Evolutionary conservation across 2,888 invertebrate genomes (phyloP).

Genomic region (Sycophila texana): DNA sequence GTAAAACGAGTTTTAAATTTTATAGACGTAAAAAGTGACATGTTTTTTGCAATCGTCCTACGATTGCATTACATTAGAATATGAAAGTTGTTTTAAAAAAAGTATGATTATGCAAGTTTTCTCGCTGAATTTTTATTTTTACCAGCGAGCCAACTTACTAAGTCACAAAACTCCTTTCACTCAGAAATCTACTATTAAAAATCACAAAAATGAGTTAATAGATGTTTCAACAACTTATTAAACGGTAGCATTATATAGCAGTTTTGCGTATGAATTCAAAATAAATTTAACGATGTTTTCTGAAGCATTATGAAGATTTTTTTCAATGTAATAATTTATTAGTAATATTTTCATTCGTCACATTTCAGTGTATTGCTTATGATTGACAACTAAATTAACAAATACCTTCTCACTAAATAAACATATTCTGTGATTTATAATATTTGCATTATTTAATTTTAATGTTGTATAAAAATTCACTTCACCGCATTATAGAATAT

Average conservation of each 20-base stretch:
- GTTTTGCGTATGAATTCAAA: conserved; percentile 13
- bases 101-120: conserved; percentile 22
- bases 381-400: no score
- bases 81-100: conserved; percentile 33
- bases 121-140: conserved; percentile 21
- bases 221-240: background rate
- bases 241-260: conserved; percentile 17
- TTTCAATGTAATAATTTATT: background rate
- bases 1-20: background rate
- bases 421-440: no score
- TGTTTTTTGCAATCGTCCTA: conserved; percentile 7
- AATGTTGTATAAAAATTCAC: no score
- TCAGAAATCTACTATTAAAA: background rate
- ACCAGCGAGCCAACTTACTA: background rate
- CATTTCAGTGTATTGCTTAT: no score
- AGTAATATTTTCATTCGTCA: no score
- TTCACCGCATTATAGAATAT: no score
- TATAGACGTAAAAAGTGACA: background rate
- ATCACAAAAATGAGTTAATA: conserved; percentile 34
- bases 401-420: no score
- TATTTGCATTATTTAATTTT: no score
- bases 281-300: no score
- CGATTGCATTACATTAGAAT: conserved; percentile 35
- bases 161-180: conserved; percentile 40
- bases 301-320: background rate